Base-by-base conservation (phyloP, 2,113 vertebrate species). In the Pseudolaguvia tuberculata region DNA sequence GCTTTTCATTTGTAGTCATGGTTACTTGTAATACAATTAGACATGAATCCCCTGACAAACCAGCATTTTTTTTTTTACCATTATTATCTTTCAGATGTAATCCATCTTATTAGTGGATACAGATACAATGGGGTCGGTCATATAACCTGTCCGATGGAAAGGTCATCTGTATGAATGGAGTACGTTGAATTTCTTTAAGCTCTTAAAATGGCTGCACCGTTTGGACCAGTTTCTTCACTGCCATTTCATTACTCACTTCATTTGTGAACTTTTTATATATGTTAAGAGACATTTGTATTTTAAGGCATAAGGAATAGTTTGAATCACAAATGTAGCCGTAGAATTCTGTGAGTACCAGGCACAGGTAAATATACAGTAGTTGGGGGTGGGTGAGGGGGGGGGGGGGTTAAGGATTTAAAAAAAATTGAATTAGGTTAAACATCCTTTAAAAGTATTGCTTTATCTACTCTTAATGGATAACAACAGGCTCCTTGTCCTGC, bases 111-210 rank as follows among this genome's bases (percentile, higher is more conserved):
- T 3, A 75, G 73, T 70, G 80, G 67, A 74, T 56, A 50, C 27
- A 68, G 72, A 56, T 14, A 21, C 21, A 6, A 39, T 13, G 39
- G 53, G 11, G 76, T 66, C 79, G 85, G 76, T 80, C 73, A 75
- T 66, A 75, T 83, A 76, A 75, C 61, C 47, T 75, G 79, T 82
- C 80, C 39, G 73, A 67, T 4, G 65, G 61, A 56, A 61, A 58
- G 77, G 78, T 80, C 79, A 76, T 51, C 52, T 72, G 61, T 69
- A 73, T 75, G 73, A 82, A 4, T 29, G 17, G 29, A 59, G 45
- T 47, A 70, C 5, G 3, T 35, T 35, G 51, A 70, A 42, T 59
- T 4, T 52, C 11, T 57, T 70, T 23, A 57, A 63, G 20, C 29
- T 66, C 52, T 55, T 62, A 13, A 21, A 67, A 42, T 35, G 45